Evolutionary conservation across 2,113 vertebrate genomes (phyloP).

Genomic region (Felis chaus): DNA sequence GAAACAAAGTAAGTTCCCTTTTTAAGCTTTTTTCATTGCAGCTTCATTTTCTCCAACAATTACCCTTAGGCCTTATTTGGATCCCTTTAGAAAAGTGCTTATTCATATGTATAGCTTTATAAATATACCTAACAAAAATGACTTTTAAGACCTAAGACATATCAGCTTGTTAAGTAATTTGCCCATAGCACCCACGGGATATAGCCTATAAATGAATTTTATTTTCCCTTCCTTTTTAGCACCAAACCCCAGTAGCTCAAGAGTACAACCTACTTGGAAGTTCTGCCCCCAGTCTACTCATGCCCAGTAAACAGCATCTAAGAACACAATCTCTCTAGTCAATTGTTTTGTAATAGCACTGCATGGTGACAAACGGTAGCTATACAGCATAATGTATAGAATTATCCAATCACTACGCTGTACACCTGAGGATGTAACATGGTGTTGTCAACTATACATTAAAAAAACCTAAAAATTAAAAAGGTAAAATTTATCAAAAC

Average conservation of each 20-base stretch:
- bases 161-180: background rate
- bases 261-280: background rate
- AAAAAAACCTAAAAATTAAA: background rate
- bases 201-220: background rate
- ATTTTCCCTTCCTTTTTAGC: background rate
- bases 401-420: background rate
- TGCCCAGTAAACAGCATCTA: background rate
- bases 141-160: background rate
- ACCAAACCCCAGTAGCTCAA: background rate
- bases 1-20: background rate
- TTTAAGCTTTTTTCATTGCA: background rate
- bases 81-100: background rate
- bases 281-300: background rate
- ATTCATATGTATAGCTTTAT: background rate
- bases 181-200: background rate
- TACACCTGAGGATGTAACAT: background rate
- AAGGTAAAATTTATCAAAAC: background rate
- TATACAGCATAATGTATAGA: background rate
- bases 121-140: background rate
- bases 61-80: background rate
- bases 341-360: background rate
- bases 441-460: background rate
- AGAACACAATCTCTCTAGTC: background rate
- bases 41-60: background rate
- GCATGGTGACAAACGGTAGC: background rate